Base-by-base conservation (phyloP, 2,888 invertebrate species). In the Ceratothoa steindachneri region DNA sequence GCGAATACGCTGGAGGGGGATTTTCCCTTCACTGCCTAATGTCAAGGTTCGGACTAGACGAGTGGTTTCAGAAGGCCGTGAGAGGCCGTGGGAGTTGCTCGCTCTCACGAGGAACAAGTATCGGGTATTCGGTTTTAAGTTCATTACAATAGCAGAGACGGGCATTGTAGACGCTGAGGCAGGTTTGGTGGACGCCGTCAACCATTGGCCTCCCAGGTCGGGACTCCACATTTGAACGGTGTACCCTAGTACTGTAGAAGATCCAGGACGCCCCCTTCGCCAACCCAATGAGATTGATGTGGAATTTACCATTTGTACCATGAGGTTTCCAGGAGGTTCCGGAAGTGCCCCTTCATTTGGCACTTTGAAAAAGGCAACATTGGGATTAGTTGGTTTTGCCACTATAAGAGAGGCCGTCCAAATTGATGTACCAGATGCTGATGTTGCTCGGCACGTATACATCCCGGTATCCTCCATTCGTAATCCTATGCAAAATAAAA, bases 221-320 rank as follows among this genome's bases (percentile, higher is more conserved):
- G 78, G 78, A 65, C 78, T 79, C 78, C 78, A 79, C 67, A 69
- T 51, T 27, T 91, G 91, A 67, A 91, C 89, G 9, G 90, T 89
- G 83, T 92, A 94, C 52, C 92, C 92, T 81, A 87, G 87, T 72
- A 95, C 86, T 67, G 91, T 90, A 0, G 93, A 93, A 2, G 92
- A 91, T 30, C 93, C 94, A 80, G 92, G 92, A 82, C 91, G 90
- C 83, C 91, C 92, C 82, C 92, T 89, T 75, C 90, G 89, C 95
- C 95, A 95, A 1, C 90, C 88, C 82, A 95, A 87, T 12, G 92
- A 92, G 53, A 93, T 89, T 30, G 60, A 60, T 27, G 89, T 89
- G 81, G 91, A 91, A 5, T 85, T 82, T 75, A 86, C 85, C 75
- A 88, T 90, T 81, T 90, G 88, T 72, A 89, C 88, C 1, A 93